Conservation (phyloP, 2,113 vertebrate species). For the Motacilla tschutschensis region DNA sequence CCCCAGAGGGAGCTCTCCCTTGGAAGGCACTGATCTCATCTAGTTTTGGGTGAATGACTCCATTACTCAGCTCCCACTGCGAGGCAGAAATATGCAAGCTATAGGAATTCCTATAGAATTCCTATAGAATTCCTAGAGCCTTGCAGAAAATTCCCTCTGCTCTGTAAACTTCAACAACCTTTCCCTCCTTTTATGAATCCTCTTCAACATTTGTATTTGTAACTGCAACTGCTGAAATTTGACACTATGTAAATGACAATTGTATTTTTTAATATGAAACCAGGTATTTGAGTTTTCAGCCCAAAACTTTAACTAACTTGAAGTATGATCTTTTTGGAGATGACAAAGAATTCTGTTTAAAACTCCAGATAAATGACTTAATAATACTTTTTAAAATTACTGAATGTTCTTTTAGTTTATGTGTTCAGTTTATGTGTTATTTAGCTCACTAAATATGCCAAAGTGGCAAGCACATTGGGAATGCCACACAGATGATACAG, state of each 20-base stretch:
- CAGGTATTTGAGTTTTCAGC: not conserved
- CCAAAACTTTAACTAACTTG: not conserved
- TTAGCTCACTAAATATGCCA: not conserved
- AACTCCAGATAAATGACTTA: not conserved
- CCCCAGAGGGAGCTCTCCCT: not conserved
- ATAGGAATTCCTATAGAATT: not conserved
- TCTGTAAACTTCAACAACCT: not conserved
- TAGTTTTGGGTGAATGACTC: not conserved
- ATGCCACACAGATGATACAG: not conserved
- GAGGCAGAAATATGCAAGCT: not conserved
- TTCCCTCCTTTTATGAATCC: not conserved
- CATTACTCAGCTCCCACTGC: not conserved
- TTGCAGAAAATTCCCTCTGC: not conserved
- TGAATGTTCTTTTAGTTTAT: not conserved
- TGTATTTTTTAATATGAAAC: not conserved
- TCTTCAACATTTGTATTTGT: not conserved
- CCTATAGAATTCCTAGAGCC: not conserved
- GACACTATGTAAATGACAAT: not conserved
- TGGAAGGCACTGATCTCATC: not conserved
- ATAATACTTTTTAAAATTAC: not conserved
- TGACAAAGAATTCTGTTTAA: not conserved
- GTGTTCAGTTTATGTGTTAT: not conserved
- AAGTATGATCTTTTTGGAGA: not conserved
- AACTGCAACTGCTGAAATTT: not conserved
- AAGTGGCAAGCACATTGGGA: not conserved